These are phyloP conservation scores for Excalfactoria chinensis DNA, from an alignment of 2,113 vertebrate genomes.

Conservation along the genomic window DNA sequence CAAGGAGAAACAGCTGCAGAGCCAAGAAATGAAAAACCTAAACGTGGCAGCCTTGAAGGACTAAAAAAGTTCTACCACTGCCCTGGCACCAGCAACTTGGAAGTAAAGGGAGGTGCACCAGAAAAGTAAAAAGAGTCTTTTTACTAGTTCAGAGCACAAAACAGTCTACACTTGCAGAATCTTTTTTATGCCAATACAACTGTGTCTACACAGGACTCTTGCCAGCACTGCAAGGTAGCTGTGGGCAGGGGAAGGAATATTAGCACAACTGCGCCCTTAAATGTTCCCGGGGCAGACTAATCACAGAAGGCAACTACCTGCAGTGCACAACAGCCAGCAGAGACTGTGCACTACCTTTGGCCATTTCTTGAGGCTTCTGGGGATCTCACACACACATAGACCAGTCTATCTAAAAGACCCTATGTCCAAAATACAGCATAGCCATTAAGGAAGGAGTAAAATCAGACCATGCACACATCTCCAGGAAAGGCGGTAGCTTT, in stretches of 20 bases:
- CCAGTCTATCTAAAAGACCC: neutral
- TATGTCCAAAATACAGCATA: neutral
- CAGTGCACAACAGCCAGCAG: neutral
- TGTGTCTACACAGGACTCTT: neutral
- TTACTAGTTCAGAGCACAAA: conserved; percentile 32
- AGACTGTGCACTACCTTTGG: neutral
- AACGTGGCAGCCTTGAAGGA: neutral
- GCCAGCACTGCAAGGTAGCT: conserved; percentile 39
- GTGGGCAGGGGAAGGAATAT: neutral
- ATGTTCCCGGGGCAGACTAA: neutral
- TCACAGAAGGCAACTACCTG: neutral
- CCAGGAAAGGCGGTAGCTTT: neutral
- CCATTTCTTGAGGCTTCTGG: neutral
- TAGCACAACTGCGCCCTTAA: neutral
- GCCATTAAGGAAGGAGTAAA: neutral
- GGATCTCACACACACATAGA: rapidly evolving
- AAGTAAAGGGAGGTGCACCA: neutral
- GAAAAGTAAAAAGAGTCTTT: conserved; percentile 34
- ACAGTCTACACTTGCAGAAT: conserved; percentile 11
- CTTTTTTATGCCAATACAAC: conserved; percentile 43
- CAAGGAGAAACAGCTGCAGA: neutral
- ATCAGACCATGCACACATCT: rapidly evolving
- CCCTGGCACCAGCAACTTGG: conserved; percentile 1
- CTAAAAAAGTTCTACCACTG: neutral
- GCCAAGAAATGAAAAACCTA: neutral